Base-by-base conservation (phyloP, 2,113 vertebrate species). In the Silurus glanis region DNA sequence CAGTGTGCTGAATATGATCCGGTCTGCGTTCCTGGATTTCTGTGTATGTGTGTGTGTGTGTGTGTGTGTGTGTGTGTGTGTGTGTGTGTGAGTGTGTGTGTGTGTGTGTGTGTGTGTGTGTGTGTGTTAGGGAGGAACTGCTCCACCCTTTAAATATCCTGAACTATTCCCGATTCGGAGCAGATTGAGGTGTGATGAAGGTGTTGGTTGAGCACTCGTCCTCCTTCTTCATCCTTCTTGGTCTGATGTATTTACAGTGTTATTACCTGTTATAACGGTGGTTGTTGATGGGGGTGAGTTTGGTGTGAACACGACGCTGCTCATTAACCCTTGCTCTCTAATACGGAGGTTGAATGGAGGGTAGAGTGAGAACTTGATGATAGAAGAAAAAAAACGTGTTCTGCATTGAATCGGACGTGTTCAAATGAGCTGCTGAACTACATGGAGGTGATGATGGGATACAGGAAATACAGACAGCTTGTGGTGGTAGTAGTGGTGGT, bases 1-100 rank as follows among this genome's bases (percentile, higher is more conserved):
- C 16, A 58, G 58, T 85, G 62, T 83, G 83, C n/a, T 84, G 64
- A 58, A 71, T 59, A 62, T 64, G 83, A 71, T 25, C 88, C 62
- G 81, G 83, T 69, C 83, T 28, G 55, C 64, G 58, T 80, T 83
- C 86, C 55, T 47, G 80, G 69, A 74, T 83, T 25, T 17, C 25
- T 72, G 16, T 21, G 16, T 71, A 14, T 45, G 67, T 49, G 28
- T 49, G 28, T 47, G 45, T 47, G 17, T 47, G 45, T 49, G 66
- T 37, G 66, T 69, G 23, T 45, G 56, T 37, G 16, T 21, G 17
- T 51, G 19, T 74, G 9, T 74, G 47, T 49, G 37, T 45, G 67
- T 2, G 69, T 10, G 9, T 21, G 62, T 25, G 23, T 25, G 23
- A 10, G 21, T 25, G 9, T 25, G 62, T n/a, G 62, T n/a, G 62